Base-by-base conservation (phyloP, 2,797 vertebrate species). In the Pantherophis vulpinus region DNA sequence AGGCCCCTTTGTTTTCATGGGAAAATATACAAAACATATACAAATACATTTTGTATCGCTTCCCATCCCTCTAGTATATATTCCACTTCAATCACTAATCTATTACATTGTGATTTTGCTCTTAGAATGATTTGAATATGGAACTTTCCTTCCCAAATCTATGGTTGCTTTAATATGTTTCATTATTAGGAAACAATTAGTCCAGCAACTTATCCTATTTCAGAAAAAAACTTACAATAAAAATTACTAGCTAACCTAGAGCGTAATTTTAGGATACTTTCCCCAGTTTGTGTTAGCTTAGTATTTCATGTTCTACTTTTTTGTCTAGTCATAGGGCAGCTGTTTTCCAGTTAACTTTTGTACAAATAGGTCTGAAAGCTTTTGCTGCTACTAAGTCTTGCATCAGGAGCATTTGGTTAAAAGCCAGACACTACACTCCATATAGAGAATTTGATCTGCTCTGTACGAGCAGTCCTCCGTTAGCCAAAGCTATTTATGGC, bases 401-500 rank as follows among this genome's bases (percentile, higher is more conserved):
- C 94, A 90, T 8, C 55, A 94, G 96, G 97, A 96, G 97, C 97
- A 89, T 97, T 96, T 97, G 98, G 98, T 97, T 92, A 94, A 95
- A 94, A 94, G 97, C 97, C 97, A 97, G 95, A 94, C 94, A 95
- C 96, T 97, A 96, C 97, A 97, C 97, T 98, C 97, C 98, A 98
- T 98, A 98, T 98, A 98, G 98, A 98, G 98, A 99, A 99, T 97
- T 98, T 98, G 98, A 99, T 98, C 98, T 98, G 97, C 97, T 97
- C 96, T 96, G 93, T 98, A 97, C 95, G 98, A 98, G 97, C 97
- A 97, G 97, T 98, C 98, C 98, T 98, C 97, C 97, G 95, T 97
- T 98, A 97, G 98, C 98, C 98, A 98, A 97, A 98, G 98, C 98
- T 99, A 99, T 99, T 99, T 98, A 98, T 99, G 98, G 98, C 97